Evolutionary conservation across 2,113 vertebrate genomes (phyloP), one percentile per base, ranked within the genome.

Genomic region (Origma solitaria): DNA sequence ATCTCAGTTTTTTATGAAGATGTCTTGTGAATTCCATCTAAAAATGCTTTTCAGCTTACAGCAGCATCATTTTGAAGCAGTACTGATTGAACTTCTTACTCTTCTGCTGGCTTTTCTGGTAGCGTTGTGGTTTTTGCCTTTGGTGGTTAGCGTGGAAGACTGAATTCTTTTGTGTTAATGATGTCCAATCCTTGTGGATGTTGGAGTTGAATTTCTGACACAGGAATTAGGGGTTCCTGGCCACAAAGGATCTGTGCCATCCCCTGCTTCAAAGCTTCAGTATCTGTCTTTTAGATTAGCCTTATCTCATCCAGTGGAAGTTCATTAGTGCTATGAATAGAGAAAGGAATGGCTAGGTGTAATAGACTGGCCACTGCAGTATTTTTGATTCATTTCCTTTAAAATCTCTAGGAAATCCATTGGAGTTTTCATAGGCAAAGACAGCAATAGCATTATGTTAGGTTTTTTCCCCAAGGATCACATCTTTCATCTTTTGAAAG

Each of bases 221-320:
- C 19, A 69, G 85, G 30, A 86, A 42, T 40, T 12, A 30, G 40
- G 49, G 40, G 18, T 68, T 93, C 13, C 85, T 62, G 69, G 60
- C 79, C 56, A 28, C 56, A 45, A 79, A 92, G 23, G 47, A 53
- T 75, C 86, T 83, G 64, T 90, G 64, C 60, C 86, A 22, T 94
- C 53, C 44, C 28, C 60, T 87, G 35, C 64, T 90, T 96, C 65
- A 82, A 44, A 94, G 60, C 83, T 85, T 95, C 71, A 30, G 11
- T 79, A 54, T 88, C 68, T 93, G 33, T 92, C 91, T 91, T 78
- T 82, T 95, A 86, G 50, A 76, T 79, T 82, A 92, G 82, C 58
- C 24, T 64, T 53, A 45, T 30, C 65, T 93, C 60, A 89, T 94
- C 70, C 65, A 68, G 68, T 82, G 56, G 21, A 91, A 83, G 27